Conservation (phyloP, 2,113 vertebrate genomes). For the Glaucomys volans region DNA sequence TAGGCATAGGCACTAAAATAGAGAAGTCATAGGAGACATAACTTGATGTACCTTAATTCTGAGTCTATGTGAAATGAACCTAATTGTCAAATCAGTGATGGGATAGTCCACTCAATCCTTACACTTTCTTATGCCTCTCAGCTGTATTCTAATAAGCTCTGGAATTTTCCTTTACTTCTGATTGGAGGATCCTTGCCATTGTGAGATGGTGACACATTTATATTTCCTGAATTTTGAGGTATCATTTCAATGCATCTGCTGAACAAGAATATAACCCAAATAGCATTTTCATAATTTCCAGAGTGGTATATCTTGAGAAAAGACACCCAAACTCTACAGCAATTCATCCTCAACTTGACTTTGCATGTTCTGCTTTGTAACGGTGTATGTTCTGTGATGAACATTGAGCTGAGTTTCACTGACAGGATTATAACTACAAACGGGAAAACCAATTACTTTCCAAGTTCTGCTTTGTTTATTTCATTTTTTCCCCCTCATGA, state of each 20-base stretch:
- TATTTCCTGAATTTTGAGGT: slow-evolving; percentile 10
- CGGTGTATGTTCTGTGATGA: slow-evolving; percentile 35
- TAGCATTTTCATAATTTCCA: slow-evolving; percentile 20
- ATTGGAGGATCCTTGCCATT: not conserved
- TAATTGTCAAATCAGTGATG: not conserved
- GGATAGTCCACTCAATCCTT: not conserved
- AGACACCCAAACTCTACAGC: not conserved
- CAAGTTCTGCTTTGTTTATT: not conserved
- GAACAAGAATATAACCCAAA: slow-evolving; percentile 21
- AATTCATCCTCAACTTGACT: slow-evolving; percentile 51
- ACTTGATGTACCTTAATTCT: not conserved
- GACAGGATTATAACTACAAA: slow-evolving; percentile 73
- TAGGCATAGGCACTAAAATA: not conserved
- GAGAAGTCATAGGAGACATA: not conserved
- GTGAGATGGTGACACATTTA: not conserved
- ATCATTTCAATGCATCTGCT: not conserved
- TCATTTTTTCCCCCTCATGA: not conserved
- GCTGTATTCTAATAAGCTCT: not conserved
- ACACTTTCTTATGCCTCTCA: not conserved
- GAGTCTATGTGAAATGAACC: not conserved
- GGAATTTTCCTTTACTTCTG: not conserved
- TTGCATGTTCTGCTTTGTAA: slow-evolving; percentile 51
- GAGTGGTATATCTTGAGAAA: slow-evolving; percentile 3
- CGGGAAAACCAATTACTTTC: slow-evolving; percentile 28
- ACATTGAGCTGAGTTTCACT: slow-evolving; percentile 57